phyloP scores from a whole-genome alignment of 1,140 invertebrate genomes.

The Bombus ignitus region DNA sequence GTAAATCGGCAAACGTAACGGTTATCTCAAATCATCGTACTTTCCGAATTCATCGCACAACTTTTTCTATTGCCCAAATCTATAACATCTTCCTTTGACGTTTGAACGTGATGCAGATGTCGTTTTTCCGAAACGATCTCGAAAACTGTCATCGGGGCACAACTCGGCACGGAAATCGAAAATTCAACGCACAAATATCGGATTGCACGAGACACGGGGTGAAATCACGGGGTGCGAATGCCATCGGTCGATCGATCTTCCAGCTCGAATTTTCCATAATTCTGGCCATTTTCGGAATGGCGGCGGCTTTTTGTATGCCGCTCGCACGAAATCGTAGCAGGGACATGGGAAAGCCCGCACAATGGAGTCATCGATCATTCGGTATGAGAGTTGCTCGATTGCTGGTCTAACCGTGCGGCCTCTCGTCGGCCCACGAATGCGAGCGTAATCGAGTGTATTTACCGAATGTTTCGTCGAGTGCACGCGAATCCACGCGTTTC shows the following conservation, averaged over 20 bases:
- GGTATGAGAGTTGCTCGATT: slow-evolving; percentile 77
- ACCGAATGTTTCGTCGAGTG: slow-evolving; percentile 61
- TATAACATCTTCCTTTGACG: background rate
- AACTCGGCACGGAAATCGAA: slow-evolving; percentile 31
- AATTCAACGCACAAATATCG: slow-evolving; percentile 54
- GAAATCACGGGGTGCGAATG: slow-evolving; percentile 65
- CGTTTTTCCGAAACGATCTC: background rate
- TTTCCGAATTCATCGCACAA: background rate
- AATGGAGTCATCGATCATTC: slow-evolving; percentile 81
- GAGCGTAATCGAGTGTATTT: slow-evolving; percentile 77
- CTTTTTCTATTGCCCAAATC: background rate
- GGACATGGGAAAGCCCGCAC: slow-evolving; percentile 76
- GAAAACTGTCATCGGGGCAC: background rate
- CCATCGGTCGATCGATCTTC: slow-evolving; percentile 75
- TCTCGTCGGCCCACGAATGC: slow-evolving; percentile 66
- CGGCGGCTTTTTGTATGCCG: slow-evolving; percentile 74
- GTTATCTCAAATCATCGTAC: no score
- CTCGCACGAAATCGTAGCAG: slow-evolving; percentile 70
- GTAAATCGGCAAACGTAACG: no score
- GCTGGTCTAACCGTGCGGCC: slow-evolving; percentile 74
- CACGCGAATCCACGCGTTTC: slow-evolving; percentile 3
- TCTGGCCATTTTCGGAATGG: slow-evolving; percentile 77
- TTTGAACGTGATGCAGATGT: background rate
- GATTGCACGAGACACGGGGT: slow-evolving; percentile 44
- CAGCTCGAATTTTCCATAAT: slow-evolving; percentile 77